phyloP scores from a whole-genome alignment of 1,140 invertebrate species.

The Metaphire vulgaris region DNA sequence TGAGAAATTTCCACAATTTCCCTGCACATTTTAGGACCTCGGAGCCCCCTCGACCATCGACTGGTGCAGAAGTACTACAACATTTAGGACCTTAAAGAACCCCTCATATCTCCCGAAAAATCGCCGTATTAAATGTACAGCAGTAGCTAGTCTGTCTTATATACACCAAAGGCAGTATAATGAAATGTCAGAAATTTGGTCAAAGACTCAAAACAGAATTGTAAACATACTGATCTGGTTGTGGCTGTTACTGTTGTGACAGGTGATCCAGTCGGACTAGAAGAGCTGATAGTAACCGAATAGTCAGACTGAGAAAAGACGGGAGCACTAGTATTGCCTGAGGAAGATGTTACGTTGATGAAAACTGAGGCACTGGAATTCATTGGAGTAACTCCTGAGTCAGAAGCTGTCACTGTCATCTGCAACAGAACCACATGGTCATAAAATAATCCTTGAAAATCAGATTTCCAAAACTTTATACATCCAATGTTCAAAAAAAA shows the following conservation, averaged over 20 bases:
- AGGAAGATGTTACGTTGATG: slow-evolving; percentile 31
- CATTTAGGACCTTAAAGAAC: no score
- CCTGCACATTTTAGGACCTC: no score
- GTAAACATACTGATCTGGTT: background rate
- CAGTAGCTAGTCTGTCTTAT: no score
- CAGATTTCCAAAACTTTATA: slow-evolving; percentile 21
- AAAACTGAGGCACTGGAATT: slow-evolving; percentile 30
- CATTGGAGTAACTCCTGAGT: slow-evolving; percentile 34
- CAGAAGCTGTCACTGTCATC: slow-evolving; percentile 35
- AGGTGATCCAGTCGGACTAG: background rate
- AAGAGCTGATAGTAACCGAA: background rate
- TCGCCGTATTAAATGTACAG: no score
- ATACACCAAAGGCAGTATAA: no score
- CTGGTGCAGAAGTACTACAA: no score
- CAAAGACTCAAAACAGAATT: no score
- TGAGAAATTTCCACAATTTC: no score
- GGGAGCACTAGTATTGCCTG: slow-evolving; percentile 2
- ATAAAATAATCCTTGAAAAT: background rate
- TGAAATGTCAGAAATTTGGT: no score
- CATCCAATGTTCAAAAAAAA: slow-evolving; percentile 12
- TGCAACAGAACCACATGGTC: slow-evolving; percentile 16
- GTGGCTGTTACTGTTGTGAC: slow-evolving; percentile 13
- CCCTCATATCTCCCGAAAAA: no score
- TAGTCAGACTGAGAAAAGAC: slow-evolving; percentile 12
- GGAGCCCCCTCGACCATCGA: no score